These are phyloP conservation scores for Sanderia malayensis DNA, from an alignment of 30 jellyfish, hydroid and myxozoan species.

Conservation along the genomic window DNA sequence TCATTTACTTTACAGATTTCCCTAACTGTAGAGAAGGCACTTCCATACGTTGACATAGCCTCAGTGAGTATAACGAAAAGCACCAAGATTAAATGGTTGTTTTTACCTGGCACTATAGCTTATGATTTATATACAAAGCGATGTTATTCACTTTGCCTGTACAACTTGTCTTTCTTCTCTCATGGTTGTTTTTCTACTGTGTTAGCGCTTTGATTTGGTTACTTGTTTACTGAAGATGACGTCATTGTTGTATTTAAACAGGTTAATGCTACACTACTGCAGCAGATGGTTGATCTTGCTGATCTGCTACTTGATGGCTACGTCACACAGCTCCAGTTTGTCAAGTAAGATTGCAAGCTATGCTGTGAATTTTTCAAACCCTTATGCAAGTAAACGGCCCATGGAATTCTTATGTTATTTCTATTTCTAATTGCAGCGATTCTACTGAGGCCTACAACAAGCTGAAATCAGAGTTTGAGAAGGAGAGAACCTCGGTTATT, in stretches of 20 bases:
- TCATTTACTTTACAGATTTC: conserved; percentile 70
- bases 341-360: conserved; percentile 48
- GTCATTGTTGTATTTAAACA: no score
- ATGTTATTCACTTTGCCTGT: no score
- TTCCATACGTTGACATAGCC: conserved; percentile 58
- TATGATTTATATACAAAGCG: no score
- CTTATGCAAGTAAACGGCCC: no score
- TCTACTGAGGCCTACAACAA: conserved; percentile 3
- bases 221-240: no score
- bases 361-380: no score
- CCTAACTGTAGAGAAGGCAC: conserved; percentile 52
- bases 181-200: no score
- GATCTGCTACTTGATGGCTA: conserved; percentile 83
- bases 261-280: conserved; percentile 65
- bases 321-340: conserved; percentile 58
- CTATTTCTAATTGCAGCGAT: background rate
- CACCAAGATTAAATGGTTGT: no score
- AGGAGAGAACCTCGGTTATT: conserved; percentile 29
- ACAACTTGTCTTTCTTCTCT: no score
- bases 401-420: background rate
- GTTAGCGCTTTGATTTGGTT: no score
- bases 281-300: conserved; percentile 66
- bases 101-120: no score
- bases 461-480: conserved; percentile 25
- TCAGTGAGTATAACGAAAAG: no score